Percentiles rank a stretch among this genome's conserved stretches.
Conservation (phyloP, 2,797 vertebrate genomes). For the Hozukius guyotensis region DNA sequence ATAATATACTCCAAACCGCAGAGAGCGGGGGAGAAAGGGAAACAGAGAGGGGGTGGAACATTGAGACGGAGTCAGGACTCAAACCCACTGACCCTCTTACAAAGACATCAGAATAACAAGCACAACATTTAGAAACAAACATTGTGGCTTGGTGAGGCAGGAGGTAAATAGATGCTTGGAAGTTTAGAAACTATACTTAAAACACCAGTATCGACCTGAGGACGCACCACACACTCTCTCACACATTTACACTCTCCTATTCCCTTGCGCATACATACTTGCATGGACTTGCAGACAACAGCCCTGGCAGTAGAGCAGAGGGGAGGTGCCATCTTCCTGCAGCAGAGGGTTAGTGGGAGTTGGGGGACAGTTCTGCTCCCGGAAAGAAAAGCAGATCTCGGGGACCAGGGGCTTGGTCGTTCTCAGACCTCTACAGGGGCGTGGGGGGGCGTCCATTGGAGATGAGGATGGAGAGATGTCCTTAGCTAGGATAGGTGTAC, state of each 20-base stretch:
- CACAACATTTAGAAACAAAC: conserved; percentile 49
- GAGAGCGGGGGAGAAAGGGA: conserved; percentile 5
- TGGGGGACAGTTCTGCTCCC: conserved; percentile 90
- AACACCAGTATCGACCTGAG: not conserved
- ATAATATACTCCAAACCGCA: conserved; percentile 73
- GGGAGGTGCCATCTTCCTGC: conserved; percentile 94
- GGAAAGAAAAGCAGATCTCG: conserved; percentile 96
- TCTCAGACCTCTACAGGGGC: conserved; percentile 36
- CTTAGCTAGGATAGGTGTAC: not conserved
- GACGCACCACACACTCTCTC: not conserved
- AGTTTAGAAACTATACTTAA: conserved; percentile 10
- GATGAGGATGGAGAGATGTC: conserved; percentile 24
- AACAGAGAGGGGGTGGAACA: conserved; percentile 49
- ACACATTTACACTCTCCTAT: not conserved
- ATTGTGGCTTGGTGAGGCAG: conserved; percentile 2
- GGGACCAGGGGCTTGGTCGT: conserved; percentile 94
- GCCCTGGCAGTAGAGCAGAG: conserved; percentile 89
- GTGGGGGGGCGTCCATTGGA: conserved; percentile 4
- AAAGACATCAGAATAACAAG: conserved; percentile 45
- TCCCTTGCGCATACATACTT: conserved; percentile 84
- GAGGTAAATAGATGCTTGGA: conserved; percentile 5
- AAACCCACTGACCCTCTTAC: conserved; percentile 71
- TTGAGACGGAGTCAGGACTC: conserved; percentile 46
- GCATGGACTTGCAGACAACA: conserved; percentile 94
- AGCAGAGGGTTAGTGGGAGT: conserved; percentile 91